Evolutionary conservation across 2,888 invertebrate species (phyloP).

Genomic region (Hyppa rectilinea): DNA sequence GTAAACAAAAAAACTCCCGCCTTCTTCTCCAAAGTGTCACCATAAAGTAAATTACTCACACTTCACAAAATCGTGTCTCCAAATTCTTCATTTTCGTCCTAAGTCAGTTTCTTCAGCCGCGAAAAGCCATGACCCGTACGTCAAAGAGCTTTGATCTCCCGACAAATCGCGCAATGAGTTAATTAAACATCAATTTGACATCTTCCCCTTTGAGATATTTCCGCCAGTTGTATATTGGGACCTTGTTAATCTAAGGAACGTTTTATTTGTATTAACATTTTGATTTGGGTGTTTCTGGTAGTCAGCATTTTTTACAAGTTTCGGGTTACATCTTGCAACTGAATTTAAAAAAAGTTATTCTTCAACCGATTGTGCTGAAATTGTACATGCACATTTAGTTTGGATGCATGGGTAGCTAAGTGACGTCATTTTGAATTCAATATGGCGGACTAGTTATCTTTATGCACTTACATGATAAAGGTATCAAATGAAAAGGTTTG

Average conservation of each 20-base stretch:
- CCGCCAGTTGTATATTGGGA: neutral
- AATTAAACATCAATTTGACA: conserved; percentile 83
- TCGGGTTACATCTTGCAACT: no score
- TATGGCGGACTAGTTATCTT: no score
- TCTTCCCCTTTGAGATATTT: conserved; percentile 38
- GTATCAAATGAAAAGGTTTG: no score
- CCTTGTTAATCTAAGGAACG: conserved; percentile 4
- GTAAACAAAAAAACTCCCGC: no score
- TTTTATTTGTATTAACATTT: conserved; percentile 14
- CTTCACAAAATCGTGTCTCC: conserved; percentile 3
- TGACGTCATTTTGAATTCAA: no score
- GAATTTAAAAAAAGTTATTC: no score
- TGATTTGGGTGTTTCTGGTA: neutral
- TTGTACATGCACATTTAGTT: no score
- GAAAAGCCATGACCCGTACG: conserved; percentile 72
- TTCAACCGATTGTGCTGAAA: no score
- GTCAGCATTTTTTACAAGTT: neutral
- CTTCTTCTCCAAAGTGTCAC: no score
- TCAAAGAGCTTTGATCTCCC: conserved; percentile 80
- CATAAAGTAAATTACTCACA: no score
- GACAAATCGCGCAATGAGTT: conserved; percentile 81
- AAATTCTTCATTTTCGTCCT: conserved; percentile 5
- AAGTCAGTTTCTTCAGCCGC: conserved; percentile 53
- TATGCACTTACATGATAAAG: no score
- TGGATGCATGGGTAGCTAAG: no score